Conservation (phyloP, 1,140 invertebrate genomes). For the Hypsibius dujardini region DNA sequence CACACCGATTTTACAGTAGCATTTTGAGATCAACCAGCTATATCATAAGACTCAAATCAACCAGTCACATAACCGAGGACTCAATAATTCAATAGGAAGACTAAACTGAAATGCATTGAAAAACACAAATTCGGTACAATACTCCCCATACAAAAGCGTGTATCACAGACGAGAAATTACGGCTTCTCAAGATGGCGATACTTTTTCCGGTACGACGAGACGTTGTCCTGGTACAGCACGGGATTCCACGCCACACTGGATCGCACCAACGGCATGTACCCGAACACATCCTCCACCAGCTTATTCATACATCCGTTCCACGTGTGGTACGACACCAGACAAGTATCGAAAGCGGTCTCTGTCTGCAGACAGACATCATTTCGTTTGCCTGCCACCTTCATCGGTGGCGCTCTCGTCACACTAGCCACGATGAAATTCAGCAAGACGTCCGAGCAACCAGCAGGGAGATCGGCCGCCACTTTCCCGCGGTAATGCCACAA, state of each 20-base stretch:
- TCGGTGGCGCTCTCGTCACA: constrained; percentile 70
- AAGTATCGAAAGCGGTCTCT: constrained; percentile 19
- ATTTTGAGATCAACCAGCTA: no score
- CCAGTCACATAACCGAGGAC: no score
- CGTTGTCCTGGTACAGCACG: constrained; percentile 80
- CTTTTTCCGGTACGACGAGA: constrained; percentile 82
- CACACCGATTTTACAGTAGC: no score
- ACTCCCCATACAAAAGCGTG: no score
- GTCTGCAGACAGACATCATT: constrained; percentile 46
- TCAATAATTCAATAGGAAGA: no score
- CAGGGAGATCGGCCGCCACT: constrained; percentile 64
- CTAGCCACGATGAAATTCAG: constrained; percentile 89
- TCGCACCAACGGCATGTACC: constrained; percentile 78
- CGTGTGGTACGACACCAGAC: constrained; percentile 46
- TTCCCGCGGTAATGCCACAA: constrained; percentile 56
- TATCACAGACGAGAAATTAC: no score
- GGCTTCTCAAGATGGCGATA: constrained; percentile 78
- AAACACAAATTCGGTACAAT: no score
- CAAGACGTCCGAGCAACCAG: constrained; percentile 89
- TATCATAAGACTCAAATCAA: no score
- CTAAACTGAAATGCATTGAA: no score
- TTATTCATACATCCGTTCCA: constrained; percentile 86
- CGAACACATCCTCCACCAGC: constrained; percentile 76
- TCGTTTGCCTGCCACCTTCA: constrained; percentile 84
- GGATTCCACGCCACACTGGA: constrained; percentile 79